Evolutionary conservation across 2,113 vertebrate species (phyloP), one percentile per base, ranked within the genome.

Genomic region (Silurus meridionalis): DNA sequence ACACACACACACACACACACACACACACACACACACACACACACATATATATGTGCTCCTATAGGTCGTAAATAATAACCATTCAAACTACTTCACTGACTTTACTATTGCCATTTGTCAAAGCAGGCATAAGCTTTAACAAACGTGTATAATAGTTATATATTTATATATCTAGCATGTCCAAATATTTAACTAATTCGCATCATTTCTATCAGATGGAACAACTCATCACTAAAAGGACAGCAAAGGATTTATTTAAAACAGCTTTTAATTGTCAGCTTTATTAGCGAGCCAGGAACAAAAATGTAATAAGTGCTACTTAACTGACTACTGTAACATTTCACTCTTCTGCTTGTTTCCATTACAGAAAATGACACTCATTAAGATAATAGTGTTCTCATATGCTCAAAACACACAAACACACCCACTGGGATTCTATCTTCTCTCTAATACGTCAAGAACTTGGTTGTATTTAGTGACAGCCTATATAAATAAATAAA

Each of bases 321-420:
- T 63, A 77, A 85, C 37, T 57, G 53, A 66, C 84, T 37, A 37
- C 28, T 69, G 55, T 53, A 21, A 69, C 52, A 48, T 28, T 69
- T 63, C 61, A 71, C 28, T 81, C 53, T 11, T 37, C 61, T 80
- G 78, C 46, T 53, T 5, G 46, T 81, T 50, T 21, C 60, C 21
- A 52, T 86, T 81, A 81, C 9, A 86, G 78, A 69, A 80, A 80
- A 81, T 72, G 19, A 72, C 37, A 86, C n/a, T 69, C 53, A 8
- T 79, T 50, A 11, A 55, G 48, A n/a, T n/a, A 55, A 15, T 52
- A 85, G 48, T 50, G 48, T 23, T 19, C n/a, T 15, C 6, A n/a
- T 25, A 64, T 8, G 10, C 83, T 48, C 60, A 25, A 28, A 21
- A 50, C 64, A 75, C 46, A 48, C 37, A 52, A 75, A 52, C 66